Base-by-base conservation (phyloP, 2,888 invertebrate genomes). In the Nomada flava region DNA sequence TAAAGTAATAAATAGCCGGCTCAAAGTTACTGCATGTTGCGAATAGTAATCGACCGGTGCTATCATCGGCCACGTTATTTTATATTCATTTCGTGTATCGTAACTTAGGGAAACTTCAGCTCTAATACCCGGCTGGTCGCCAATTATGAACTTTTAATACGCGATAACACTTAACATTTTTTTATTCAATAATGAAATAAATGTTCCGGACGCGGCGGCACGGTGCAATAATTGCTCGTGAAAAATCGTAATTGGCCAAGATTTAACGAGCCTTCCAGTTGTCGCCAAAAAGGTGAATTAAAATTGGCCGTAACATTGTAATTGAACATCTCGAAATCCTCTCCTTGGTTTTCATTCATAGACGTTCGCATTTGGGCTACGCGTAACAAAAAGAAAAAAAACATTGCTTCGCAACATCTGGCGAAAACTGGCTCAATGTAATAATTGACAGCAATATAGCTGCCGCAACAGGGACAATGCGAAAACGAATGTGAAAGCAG, bases 51-150 rank as follows among this genome's bases (percentile, higher is more conserved):
- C 57, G 68, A 29, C 42, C 52, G 26, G 5, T 13, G 68, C 72
- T 68, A 72, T 80, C 80, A 68, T 80, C 79, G 67, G 44, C n/a
- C 9, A 64, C 29, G 57, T 80, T 79, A 79, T 64, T 80, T 80
- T 68, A 79, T 79, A 72, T 72, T 72, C 68, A 7, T 29, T 68
- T 72, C 79, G 26, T 68, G 80, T 44, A 68, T 72, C 67, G 57
- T 72, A 72, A 64, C 57, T 80, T 44, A 15, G 5, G 44, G 52
- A 59, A 59, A 57, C 47, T 72, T 80, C 62, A 64, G 23, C 52
- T 59, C 50, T 59, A 59, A 63, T 79, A 29, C 53, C 7, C 15
- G 18, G 11, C 71, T 36, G 20, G 44, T n/a, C 63, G 26, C 47
- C 62, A 80, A 68, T 80, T 79, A 64, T 13, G 36, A 57, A 59